These are phyloP conservation scores for Hydroisotoma schaefferi DNA, from an alignment of 2,888 invertebrate genomes.

Conservation along the genomic window DNA sequence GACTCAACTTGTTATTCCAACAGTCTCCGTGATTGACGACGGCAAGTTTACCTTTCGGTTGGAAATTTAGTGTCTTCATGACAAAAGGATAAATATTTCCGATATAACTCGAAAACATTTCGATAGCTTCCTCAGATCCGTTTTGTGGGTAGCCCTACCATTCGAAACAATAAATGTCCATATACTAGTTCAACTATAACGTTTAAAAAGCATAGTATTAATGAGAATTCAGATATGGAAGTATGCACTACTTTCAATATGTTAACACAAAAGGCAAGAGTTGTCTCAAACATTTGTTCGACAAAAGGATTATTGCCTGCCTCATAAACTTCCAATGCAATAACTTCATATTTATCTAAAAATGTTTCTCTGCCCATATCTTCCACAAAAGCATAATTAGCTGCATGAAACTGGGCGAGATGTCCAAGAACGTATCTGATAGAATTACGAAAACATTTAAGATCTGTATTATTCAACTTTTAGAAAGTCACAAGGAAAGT, in stretches of 20 bases:
- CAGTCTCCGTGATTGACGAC: conserved; percentile 29
- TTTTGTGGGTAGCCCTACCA: too few species aligned
- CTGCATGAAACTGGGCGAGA: conserved; percentile 32
- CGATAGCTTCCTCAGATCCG: conserved; percentile 15
- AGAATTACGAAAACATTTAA: too few species aligned
- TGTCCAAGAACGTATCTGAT: conserved; percentile 25
- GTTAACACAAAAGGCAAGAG: conserved; percentile 1
- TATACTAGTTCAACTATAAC: too few species aligned
- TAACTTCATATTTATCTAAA: conserved; percentile 11
- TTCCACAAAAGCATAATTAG: conserved; percentile 18
- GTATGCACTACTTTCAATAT: conserved; percentile 31
- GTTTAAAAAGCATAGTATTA: too few species aligned
- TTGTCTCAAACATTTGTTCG: conserved; percentile 4
- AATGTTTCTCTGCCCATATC: conserved; percentile 22
- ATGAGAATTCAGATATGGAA: too few species aligned
- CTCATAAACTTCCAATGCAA: conserved; percentile 12
- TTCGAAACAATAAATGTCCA: too few species aligned
- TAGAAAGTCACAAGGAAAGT: too few species aligned
- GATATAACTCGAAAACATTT: neutral
- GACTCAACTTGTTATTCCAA: too few species aligned
- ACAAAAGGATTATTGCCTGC: conserved; percentile 2
- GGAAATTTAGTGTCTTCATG: neutral
- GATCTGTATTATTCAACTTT: too few species aligned
- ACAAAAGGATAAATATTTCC: conserved; percentile 1
- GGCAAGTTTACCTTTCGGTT: conserved; percentile 5